Conservation (phyloP, 2,113 vertebrate species). For the Chloropsis hardwickii region DNA sequence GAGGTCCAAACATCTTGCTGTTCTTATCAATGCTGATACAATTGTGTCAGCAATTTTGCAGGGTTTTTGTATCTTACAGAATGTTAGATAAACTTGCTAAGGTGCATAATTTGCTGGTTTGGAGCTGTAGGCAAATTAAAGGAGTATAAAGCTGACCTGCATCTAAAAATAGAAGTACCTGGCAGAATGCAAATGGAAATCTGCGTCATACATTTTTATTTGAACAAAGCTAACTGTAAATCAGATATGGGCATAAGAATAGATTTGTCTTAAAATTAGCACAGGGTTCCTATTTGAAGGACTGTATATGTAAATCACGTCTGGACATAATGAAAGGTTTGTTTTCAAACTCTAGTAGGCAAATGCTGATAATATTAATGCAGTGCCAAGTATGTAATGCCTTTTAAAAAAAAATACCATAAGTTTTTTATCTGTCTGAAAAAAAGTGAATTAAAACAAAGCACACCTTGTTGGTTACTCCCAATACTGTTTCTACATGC, state of each 20-base stretch:
- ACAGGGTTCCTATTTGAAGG: background rate
- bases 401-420: background rate
- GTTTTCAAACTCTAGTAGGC: background rate
- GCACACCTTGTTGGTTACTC: background rate
- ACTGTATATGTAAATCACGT: background rate
- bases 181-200: conserved; percentile 7
- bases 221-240: conserved; percentile 9
- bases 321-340: background rate
- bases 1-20: background rate
- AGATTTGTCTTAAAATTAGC: conserved; percentile 7
- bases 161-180: conserved; percentile 37
- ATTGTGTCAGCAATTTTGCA: background rate
- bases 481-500: background rate
- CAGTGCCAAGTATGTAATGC: background rate
- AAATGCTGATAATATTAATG: background rate
- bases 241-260: conserved; percentile 3
- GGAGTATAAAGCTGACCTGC: background rate
- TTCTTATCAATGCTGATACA: background rate
- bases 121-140: background rate
- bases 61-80: background rate
- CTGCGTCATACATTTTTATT: conserved; percentile 15
- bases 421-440: background rate
- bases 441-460: background rate
- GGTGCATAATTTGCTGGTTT: background rate
- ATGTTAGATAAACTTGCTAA: background rate